Evolutionary conservation across 2,797 vertebrate species (phyloP).

Genomic region (Hylomyscus alleni): DNA sequence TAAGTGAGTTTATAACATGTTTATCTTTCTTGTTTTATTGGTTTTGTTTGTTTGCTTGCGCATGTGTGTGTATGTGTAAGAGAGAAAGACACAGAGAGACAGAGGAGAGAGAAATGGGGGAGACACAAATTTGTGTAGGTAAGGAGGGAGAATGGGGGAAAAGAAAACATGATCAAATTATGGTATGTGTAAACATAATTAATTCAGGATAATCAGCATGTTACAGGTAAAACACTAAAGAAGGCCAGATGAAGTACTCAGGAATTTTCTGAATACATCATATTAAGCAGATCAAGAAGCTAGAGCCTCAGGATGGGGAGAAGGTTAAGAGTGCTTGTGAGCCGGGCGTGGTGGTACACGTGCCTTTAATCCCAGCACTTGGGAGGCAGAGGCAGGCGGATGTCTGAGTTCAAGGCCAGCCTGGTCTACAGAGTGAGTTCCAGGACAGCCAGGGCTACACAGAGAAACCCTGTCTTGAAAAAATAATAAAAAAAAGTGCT

Average conservation of each 20-base stretch:
- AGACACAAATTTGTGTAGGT: neutral
- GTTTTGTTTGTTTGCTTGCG: neutral
- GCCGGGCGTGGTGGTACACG: too few species aligned
- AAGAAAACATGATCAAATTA: neutral
- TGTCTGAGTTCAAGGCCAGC: too few species aligned
- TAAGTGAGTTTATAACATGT: neutral
- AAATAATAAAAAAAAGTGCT: too few species aligned
- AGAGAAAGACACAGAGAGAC: neutral
- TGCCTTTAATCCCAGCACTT: too few species aligned
- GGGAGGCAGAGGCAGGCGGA: too few species aligned
- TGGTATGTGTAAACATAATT: neutral
- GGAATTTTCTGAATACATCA: neutral
- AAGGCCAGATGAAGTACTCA: neutral
- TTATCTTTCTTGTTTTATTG: neutral
- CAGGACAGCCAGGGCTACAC: too few species aligned
- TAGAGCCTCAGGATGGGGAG: neutral
- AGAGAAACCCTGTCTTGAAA: too few species aligned
- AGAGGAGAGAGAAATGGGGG: neutral
- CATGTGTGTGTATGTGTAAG: neutral
- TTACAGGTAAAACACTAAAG: neutral
- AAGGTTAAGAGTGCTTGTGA: neutral
- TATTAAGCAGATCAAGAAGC: conserved; percentile 19
- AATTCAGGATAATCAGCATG: neutral
- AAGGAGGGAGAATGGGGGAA: neutral
- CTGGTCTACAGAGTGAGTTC: too few species aligned